Conservation (phyloP, 92 coral and sea anemone species). For the Paragorgia papillata region DNA sequence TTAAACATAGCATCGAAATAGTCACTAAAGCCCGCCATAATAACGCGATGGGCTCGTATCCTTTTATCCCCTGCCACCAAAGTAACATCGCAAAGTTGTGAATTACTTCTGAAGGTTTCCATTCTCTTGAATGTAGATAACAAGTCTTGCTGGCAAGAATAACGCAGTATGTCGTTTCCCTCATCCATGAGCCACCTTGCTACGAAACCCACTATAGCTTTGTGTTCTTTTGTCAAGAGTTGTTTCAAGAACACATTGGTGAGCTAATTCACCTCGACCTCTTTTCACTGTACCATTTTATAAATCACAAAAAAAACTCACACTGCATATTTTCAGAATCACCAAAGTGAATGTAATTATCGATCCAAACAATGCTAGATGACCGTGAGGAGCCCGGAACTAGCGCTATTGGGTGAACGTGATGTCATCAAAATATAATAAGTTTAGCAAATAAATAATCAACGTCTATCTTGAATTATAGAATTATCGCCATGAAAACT, state of each 20-base stretch:
- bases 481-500: too few relatives aligned
- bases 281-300: too few relatives aligned
- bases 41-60: constrained; percentile 87
- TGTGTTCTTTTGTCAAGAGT: background rate
- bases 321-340: too few relatives aligned
- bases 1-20: constrained; percentile 99
- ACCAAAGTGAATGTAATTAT: too few relatives aligned
- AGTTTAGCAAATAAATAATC: too few relatives aligned
- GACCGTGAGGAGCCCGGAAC: too few relatives aligned
- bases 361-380: too few relatives aligned
- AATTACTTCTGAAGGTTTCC: constrained; percentile 77
- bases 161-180: constrained; percentile 31
- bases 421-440: too few relatives aligned
- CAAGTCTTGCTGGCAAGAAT: constrained; percentile 44
- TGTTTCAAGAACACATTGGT: background rate
- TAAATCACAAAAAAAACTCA: too few relatives aligned
- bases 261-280: too few relatives aligned
- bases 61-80: constrained; percentile 81
- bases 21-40: constrained; percentile 96
- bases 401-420: too few relatives aligned
- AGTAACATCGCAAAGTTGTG: constrained; percentile 88
- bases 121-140: constrained; percentile 76
- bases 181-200: constrained; percentile 26
- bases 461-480: too few relatives aligned
- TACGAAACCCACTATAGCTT: background rate